Percentiles rank a stretch among this genome's conserved stretches.
Conservation (phyloP, 1,140 invertebrate species). For the Marisa cornuarietis region DNA sequence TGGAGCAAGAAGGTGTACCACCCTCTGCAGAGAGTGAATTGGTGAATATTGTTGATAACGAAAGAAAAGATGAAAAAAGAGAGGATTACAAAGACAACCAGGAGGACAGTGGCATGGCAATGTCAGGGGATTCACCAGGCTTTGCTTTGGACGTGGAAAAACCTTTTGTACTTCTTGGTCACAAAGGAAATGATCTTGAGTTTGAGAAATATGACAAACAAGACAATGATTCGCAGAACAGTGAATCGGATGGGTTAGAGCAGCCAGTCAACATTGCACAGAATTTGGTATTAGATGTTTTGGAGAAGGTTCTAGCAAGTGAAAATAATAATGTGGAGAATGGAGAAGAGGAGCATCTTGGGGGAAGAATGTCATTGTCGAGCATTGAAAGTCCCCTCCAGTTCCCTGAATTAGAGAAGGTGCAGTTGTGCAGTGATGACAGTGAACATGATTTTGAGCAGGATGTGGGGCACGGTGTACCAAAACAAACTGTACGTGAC, state of each 20-base stretch:
- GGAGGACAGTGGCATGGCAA: too few species aligned
- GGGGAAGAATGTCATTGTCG: background rate
- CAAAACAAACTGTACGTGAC: background rate
- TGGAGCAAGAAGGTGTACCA: too few species aligned
- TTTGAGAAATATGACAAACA: background rate
- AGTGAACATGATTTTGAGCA: background rate
- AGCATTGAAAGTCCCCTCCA: background rate
- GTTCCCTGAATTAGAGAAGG: slow-evolving; percentile 5
- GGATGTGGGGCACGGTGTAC: background rate
- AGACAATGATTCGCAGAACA: background rate
- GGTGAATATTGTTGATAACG: too few species aligned
- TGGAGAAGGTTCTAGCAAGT: slow-evolving; percentile 25
- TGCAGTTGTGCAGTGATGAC: slow-evolving; percentile 2
- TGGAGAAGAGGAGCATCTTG: slow-evolving; percentile 14
- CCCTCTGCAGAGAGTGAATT: too few species aligned
- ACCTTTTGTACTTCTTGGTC: too few species aligned
- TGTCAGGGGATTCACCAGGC: too few species aligned
- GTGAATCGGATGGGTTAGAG: background rate
- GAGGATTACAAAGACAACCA: too few species aligned
- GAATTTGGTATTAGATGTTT: slow-evolving; percentile 34
- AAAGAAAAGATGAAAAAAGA: too few species aligned
- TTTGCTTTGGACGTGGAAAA: too few species aligned
- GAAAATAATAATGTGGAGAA: slow-evolving; percentile 18
- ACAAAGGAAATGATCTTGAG: too few species aligned
- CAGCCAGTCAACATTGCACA: slow-evolving; percentile 10